phyloP scores from a whole-genome alignment of 2,888 invertebrate genomes.

The Lasioglossum leucozonium region DNA sequence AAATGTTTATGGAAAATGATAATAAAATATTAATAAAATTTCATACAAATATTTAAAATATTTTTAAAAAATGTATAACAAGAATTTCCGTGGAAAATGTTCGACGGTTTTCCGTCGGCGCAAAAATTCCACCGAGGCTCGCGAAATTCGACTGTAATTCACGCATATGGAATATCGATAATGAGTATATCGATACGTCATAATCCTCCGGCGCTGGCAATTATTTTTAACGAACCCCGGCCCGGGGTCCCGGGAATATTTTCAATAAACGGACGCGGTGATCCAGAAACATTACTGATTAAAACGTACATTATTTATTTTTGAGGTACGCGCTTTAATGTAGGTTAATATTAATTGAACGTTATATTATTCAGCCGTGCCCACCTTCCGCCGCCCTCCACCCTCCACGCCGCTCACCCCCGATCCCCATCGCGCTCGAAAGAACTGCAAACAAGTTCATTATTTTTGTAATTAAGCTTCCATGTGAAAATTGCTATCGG shows the following conservation, averaged over 20 bases:
- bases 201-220: slow-evolving; percentile 7
- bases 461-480: slow-evolving; percentile 34
- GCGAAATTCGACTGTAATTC: slow-evolving; percentile 4
- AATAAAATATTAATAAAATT: too few species aligned
- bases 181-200: slow-evolving; percentile 7
- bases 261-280: slow-evolving; percentile 28
- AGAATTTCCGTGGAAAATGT: too few species aligned
- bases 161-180: slow-evolving; percentile 7
- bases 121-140: too few species aligned
- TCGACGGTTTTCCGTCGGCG: too few species aligned
- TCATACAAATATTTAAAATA: too few species aligned
- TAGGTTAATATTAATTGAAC: slow-evolving; percentile 32
- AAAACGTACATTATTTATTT: slow-evolving; percentile 29
- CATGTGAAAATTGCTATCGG: slow-evolving; percentile 12
- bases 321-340: slow-evolving; percentile 15
- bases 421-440: slow-evolving; percentile 18
- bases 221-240: slow-evolving; percentile 20
- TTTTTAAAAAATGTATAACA: too few species aligned
- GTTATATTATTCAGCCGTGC: slow-evolving; percentile 25
- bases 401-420: background rate
- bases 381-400: background rate
- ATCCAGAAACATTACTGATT: slow-evolving; percentile 16
- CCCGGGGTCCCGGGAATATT: background rate
- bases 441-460: slow-evolving; percentile 37
- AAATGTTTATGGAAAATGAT: too few species aligned